These are phyloP conservation scores for Archocentrus centrarchus DNA, from an alignment of 2,113 vertebrate genomes.

Conservation along the genomic window DNA sequence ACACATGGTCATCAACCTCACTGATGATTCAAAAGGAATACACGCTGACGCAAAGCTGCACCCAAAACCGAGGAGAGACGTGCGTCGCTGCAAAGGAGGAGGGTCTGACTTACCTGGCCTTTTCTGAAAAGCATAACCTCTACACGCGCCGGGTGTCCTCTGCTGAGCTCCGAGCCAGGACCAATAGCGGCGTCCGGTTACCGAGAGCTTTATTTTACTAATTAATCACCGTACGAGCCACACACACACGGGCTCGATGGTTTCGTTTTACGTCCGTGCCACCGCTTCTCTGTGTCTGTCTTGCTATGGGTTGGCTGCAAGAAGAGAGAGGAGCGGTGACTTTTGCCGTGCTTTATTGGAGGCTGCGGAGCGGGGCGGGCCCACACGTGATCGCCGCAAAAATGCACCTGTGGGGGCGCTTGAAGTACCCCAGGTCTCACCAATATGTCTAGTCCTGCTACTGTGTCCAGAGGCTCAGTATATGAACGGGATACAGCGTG, in stretches of 20 bases:
- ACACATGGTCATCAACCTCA: background rate
- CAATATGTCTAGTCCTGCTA: background rate
- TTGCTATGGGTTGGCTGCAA: slow-evolving; percentile 5
- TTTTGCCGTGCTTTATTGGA: slow-evolving; percentile 74
- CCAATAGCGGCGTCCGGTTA: slow-evolving; percentile 49
- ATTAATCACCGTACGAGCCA: slow-evolving; percentile 38
- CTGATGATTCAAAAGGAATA: background rate
- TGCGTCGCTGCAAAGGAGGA: background rate
- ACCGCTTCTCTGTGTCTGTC: background rate
- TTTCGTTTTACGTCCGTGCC: slow-evolving; percentile 48
- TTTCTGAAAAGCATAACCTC: background rate
- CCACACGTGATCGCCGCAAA: slow-evolving; percentile 55
- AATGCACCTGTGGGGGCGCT: slow-evolving; percentile 72
- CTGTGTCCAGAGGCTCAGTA: background rate
- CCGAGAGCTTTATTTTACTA: slow-evolving; percentile 44
- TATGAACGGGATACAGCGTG: background rate
- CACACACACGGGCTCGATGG: slow-evolving; percentile 6
- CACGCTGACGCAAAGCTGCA: slow-evolving; percentile 47
- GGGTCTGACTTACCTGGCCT: slow-evolving; percentile 65
- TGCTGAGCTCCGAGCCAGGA: background rate
- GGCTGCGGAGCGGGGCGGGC: slow-evolving; percentile 65
- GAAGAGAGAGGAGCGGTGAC: slow-evolving; percentile 46
- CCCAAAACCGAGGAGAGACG: background rate
- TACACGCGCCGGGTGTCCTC: slow-evolving; percentile 45
- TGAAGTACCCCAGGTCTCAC: slow-evolving; percentile 7